Base-by-base conservation (phyloP, 2,888 invertebrate genomes). In the Leptinotarsa rubiginosa region DNA sequence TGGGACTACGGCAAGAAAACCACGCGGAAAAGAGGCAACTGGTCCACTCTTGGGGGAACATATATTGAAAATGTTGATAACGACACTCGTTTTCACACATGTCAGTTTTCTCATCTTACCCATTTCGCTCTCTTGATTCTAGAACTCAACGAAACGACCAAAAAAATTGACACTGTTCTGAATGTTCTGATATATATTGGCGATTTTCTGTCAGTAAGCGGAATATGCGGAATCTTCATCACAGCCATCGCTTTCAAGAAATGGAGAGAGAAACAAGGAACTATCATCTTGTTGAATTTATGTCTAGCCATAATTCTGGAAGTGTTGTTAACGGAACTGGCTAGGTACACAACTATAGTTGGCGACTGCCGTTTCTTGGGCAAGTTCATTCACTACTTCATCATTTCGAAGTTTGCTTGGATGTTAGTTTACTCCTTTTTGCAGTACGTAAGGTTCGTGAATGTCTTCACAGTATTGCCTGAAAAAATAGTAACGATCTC, bases 371-470 rank as follows among this genome's bases (percentile, higher is more conserved):
- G 90, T 84, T 81, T 90, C 12, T 85, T 91, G 0, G 93, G 93
- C 1, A 89, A 91, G 10, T 81, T 90, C 7, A 83, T 93, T 16
- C 93, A 93, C 83, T 93, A 93, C 83, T 90, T 92, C 16, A 89
- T 93, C 41, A 83, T 93, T 22, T 89, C 92, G 0, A 92, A 93
- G 10, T 93, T 93, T 84, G 90, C 91, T 79, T 94, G 93, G 94
- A 93, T 93, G 93, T 85, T 93, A 59, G 91, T 93, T 15, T 92
- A 92, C 69, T 93, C 92, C 1, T 88, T 92, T 0, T 84, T 93
- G 47, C 93, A 93, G 70, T 93, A 93, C 83, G 88, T 92, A 64
- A 88, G 92, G 69, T 89, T 93, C 78, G 93, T 94, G 22, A 89
- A 90, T 81, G 92, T 93, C 2, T 90, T 93, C 69, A 90, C 91